These are phyloP conservation scores for Nephrotoma flavescens DNA, from an alignment of 2,888 invertebrate species.

Conservation along the genomic window DNA sequence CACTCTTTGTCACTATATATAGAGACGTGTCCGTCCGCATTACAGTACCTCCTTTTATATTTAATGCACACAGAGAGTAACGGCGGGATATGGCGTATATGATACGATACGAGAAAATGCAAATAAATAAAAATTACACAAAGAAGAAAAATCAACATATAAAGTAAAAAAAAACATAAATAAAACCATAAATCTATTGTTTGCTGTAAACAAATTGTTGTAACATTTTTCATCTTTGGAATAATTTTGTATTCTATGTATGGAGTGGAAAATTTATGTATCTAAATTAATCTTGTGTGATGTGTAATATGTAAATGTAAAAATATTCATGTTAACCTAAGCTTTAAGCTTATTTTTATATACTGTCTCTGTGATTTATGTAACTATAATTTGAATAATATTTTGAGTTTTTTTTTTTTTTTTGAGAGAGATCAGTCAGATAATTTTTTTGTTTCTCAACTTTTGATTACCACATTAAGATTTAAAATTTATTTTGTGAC, in stretches of 20 bases:
- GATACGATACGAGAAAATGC: background rate
- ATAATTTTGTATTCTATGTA: background rate
- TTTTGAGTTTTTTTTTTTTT: background rate
- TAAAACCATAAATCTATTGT: background rate
- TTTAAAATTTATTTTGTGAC: background rate
- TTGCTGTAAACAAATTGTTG: background rate
- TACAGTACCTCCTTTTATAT: background rate
- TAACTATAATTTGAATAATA: background rate
- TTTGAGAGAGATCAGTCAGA: background rate
- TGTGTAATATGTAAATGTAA: background rate
- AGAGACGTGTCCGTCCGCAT: background rate
- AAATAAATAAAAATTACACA: background rate
- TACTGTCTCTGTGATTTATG: background rate
- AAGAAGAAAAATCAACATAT: background rate
- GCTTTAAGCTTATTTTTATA: background rate
- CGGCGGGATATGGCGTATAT: background rate
- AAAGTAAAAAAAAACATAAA: background rate
- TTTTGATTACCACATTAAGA: background rate
- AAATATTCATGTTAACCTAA: background rate
- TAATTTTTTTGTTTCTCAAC: background rate
- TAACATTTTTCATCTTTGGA: background rate
- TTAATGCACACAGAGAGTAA: background rate
- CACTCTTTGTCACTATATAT: background rate
- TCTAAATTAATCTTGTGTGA: background rate
- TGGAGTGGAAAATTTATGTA: background rate